Percentiles rank a stretch among this genome's conserved stretches.
Evolutionary conservation across 2,113 vertebrate species (phyloP).

Genomic region (Apeltes quadracus): DNA sequence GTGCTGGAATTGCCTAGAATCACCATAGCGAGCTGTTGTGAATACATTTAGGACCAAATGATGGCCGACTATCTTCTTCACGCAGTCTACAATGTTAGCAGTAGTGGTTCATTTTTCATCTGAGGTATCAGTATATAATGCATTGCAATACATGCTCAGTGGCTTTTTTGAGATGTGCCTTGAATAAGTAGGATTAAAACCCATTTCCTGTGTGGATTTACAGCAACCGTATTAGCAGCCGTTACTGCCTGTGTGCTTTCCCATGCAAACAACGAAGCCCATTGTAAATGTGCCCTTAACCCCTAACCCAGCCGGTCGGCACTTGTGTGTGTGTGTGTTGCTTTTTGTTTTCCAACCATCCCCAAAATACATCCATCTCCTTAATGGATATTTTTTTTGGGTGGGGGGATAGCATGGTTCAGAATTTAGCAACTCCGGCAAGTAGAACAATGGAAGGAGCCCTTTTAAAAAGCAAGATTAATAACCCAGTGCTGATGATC

Average conservation of each 20-base stretch:
- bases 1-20: slow-evolving; percentile 51
- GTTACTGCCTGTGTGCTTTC: slow-evolving; percentile 53
- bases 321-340: slow-evolving; percentile 67
- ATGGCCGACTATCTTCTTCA: slow-evolving; percentile 39
- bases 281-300: slow-evolving; percentile 73
- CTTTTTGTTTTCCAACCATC: slow-evolving; percentile 76
- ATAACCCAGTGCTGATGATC: slow-evolving; percentile 80
- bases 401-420: slow-evolving; percentile 49
- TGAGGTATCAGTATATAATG: slow-evolving; percentile 66
- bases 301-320: slow-evolving; percentile 70
- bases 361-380: slow-evolving; percentile 70
- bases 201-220: slow-evolving; percentile 59
- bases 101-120: slow-evolving; percentile 60
- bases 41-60: slow-evolving; percentile 61
- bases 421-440: slow-evolving; percentile 56
- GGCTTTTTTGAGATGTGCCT: slow-evolving; percentile 73
- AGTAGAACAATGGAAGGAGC: slow-evolving; percentile 57
- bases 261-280: slow-evolving; percentile 62
- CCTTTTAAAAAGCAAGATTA: slow-evolving; percentile 80
- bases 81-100: slow-evolving; percentile 30
- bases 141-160: slow-evolving; percentile 69
- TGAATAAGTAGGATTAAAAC: slow-evolving; percentile 73
- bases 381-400: slow-evolving; percentile 71
- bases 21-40: slow-evolving; percentile 67
- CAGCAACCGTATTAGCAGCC: slow-evolving; percentile 34